Evolutionary conservation across 2,888 invertebrate genomes (phyloP).

Genomic region (Papilio demoleus): DNA sequence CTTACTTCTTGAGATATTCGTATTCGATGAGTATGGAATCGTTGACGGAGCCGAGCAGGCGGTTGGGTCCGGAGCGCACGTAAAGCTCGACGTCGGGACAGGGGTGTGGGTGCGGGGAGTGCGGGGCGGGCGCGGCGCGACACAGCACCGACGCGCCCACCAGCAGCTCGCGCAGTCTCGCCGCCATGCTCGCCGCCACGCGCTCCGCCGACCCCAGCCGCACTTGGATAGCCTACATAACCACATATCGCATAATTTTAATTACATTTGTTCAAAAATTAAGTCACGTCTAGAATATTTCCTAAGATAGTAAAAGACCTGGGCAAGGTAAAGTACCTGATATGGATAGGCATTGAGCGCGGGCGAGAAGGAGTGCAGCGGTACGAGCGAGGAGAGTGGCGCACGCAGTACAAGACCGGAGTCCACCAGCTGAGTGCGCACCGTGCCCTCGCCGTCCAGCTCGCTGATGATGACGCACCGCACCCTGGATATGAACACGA

Average conservation of each 20-base stretch:
- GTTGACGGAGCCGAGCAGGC: constrained; percentile 87
- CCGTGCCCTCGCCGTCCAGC: constrained; percentile 76
- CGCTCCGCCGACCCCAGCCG: constrained; percentile 83
- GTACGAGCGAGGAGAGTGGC: constrained; percentile 76
- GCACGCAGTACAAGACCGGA: constrained; percentile 76
- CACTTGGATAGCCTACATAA: constrained; percentile 79
- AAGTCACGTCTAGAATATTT: not conserved
- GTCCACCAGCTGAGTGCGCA: constrained; percentile 76
- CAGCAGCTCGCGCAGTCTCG: constrained; percentile 84
- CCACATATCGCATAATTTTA: not conserved
- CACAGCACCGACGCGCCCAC: constrained; percentile 77
- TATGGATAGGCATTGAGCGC: constrained; percentile 82
- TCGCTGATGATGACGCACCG: constrained; percentile 76
- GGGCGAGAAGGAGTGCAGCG: constrained; percentile 76
- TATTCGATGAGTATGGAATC: constrained; percentile 86
- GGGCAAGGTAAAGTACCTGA: constrained; percentile 79
- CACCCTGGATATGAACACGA: constrained; percentile 61
- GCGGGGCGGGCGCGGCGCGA: constrained; percentile 57
- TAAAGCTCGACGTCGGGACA: constrained; percentile 86
- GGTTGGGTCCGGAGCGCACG: constrained; percentile 85
- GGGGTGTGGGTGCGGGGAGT: constrained; percentile 57
- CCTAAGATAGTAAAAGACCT: not conserved
- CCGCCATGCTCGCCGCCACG: constrained; percentile 75
- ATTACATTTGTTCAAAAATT: not conserved
- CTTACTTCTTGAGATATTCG: constrained; percentile 67